phyloP scores from a whole-genome alignment of 2,113 vertebrate species.

The Daboia siamensis region DNA sequence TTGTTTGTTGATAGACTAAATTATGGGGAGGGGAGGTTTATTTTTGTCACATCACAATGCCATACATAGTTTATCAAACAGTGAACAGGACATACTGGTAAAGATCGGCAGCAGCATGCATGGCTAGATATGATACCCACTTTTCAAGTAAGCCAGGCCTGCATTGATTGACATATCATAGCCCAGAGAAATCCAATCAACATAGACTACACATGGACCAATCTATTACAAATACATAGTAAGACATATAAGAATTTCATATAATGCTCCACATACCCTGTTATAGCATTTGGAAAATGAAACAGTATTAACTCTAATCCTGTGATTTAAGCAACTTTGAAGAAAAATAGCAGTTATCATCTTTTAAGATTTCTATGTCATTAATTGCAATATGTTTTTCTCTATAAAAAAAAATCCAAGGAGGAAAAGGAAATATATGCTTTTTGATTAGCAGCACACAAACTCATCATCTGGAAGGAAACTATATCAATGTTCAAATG shows the following conservation, averaged over 20 bases:
- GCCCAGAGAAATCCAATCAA: neutral
- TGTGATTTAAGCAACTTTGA: neutral
- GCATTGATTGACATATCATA: neutral
- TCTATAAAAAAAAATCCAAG: neutral
- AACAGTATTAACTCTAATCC: neutral
- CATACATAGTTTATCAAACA: neutral
- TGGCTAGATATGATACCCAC: neutral
- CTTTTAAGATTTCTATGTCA: neutral
- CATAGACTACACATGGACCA: neutral
- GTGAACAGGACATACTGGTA: neutral
- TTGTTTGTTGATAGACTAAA: neutral
- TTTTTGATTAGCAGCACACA: neutral
- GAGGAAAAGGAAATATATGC: neutral
- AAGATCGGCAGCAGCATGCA: neutral
- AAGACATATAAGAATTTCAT: neutral
- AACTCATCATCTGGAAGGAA: neutral
- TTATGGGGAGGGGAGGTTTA: neutral
- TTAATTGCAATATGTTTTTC: neutral
- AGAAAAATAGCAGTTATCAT: neutral
- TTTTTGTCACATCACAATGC: neutral
- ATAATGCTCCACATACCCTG: neutral
- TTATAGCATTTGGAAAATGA: neutral
- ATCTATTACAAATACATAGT: neutral
- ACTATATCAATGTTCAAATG: neutral
- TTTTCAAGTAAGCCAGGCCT: neutral